Conservation (phyloP, 2,888 invertebrate genomes). For the Noctua fimbriata region DNA sequence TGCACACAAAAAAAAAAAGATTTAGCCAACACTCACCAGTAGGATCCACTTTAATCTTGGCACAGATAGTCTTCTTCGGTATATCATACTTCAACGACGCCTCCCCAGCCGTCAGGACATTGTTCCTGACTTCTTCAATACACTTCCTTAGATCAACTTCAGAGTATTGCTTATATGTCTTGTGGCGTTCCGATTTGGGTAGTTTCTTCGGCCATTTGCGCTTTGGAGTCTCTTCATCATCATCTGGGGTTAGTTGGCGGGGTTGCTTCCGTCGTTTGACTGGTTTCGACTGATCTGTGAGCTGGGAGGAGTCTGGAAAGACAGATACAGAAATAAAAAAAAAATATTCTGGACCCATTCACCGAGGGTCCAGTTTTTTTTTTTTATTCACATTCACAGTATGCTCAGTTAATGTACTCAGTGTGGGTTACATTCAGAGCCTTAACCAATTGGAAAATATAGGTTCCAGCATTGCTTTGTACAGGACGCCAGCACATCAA, state of each 20-base stretch:
- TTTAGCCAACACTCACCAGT: conserved; percentile 53
- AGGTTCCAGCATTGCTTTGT: neutral
- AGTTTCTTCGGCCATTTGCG: conserved; percentile 67
- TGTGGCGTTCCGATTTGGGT: conserved; percentile 59
- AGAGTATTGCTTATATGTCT: conserved; percentile 75
- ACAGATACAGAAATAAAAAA: neutral
- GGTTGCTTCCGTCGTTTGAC: conserved; percentile 5
- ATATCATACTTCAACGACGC: conserved; percentile 73
- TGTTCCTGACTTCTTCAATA: conserved; percentile 65
- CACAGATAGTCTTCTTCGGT: conserved; percentile 75
- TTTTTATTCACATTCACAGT: too few relatives aligned
- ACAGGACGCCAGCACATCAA: too few relatives aligned
- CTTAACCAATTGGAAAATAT: neutral
- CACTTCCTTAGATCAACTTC: conserved; percentile 68
- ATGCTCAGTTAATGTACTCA: neutral
- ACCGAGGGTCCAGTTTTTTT: too few relatives aligned
- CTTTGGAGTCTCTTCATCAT: neutral
- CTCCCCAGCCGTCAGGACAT: conserved; percentile 57
- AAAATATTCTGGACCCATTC: neutral
- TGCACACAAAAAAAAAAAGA: neutral
- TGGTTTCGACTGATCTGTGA: neutral
- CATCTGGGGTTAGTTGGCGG: conserved; percentile 4
- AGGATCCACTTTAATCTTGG: conserved; percentile 53
- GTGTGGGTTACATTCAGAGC: too few relatives aligned
- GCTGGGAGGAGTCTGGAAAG: conserved; percentile 36